Conservation (phyloP, 2,888 invertebrate species). For the Rhopalosiphum nymphaeae region DNA sequence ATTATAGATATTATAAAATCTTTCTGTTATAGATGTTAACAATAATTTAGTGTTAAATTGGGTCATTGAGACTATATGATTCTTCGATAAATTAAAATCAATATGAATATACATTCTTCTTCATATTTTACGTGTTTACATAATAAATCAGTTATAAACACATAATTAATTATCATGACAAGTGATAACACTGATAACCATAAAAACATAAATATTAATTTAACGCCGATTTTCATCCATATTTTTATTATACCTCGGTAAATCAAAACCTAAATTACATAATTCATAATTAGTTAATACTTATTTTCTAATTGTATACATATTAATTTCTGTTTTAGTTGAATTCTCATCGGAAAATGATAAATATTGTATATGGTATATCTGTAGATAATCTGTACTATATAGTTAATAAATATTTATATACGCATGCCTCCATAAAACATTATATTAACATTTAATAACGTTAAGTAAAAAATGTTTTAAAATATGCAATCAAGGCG, state of each 20-base stretch:
- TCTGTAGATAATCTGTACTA: neutral
- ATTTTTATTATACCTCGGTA: neutral
- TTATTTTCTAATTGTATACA: neutral
- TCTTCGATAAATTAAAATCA: too few species aligned
- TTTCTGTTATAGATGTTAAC: too few species aligned
- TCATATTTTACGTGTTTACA: too few species aligned
- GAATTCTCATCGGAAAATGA: too few species aligned
- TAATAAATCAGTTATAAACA: too few species aligned
- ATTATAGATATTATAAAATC: too few species aligned
- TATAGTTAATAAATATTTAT: neutral
- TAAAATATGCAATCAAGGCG: neutral
- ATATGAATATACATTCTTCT: too few species aligned
- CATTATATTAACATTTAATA: neutral
- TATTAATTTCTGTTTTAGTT: neutral
- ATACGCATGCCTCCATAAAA: neutral
- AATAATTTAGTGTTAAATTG: too few species aligned
- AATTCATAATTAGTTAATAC: neutral
- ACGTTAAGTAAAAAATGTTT: neutral
- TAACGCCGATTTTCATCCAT: neutral
- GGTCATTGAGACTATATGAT: too few species aligned
- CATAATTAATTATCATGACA: too few species aligned
- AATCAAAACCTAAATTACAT: neutral
- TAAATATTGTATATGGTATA: neutral
- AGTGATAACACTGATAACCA: too few species aligned
- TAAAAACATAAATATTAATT: neutral